Conservation (phyloP, 2,113 vertebrate species). For the Chaenogobius annularis region DNA sequence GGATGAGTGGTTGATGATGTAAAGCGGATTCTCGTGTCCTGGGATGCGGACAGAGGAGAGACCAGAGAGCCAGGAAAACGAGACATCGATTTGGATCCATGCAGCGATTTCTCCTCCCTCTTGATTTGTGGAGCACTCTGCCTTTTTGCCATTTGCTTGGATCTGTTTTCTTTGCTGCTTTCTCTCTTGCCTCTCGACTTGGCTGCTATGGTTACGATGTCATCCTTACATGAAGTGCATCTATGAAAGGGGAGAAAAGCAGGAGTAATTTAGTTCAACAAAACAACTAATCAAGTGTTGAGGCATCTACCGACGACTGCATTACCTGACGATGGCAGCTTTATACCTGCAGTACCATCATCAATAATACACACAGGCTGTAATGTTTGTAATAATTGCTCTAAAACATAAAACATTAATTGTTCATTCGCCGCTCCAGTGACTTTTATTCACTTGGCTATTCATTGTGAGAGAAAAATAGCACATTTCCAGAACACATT, state of each 20-base stretch:
- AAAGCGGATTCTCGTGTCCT: slow-evolving; percentile 52
- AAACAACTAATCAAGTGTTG: slow-evolving; percentile 59
- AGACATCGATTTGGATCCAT: slow-evolving; percentile 34
- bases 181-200: slow-evolving; percentile 65
- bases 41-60: slow-evolving; percentile 51
- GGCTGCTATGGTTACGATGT: slow-evolving; percentile 78
- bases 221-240: slow-evolving; percentile 92
- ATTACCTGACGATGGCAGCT: slow-evolving; percentile 46
- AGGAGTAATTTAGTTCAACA: slow-evolving; percentile 62
- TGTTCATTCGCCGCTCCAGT: slow-evolving; percentile 15
- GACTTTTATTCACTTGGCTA: neutral
- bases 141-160: slow-evolving; percentile 23
- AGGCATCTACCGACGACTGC: slow-evolving; percentile 50
- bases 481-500: slow-evolving; percentile 13
- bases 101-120: slow-evolving; percentile 43
- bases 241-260: slow-evolving; percentile 71
- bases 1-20: slow-evolving; percentile 50
- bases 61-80: slow-evolving; percentile 45
- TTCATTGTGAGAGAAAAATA: slow-evolving; percentile 7
- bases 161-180: slow-evolving; percentile 69
- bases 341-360: slow-evolving; percentile 1
- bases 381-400: slow-evolving; percentile 48
- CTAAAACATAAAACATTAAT: slow-evolving; percentile 34
- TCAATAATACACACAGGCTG: slow-evolving; percentile 5
- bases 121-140: slow-evolving; percentile 37